Evolutionary conservation across 1,140 invertebrate genomes (phyloP).

Genomic region (Cataglyphis hispanica): DNA sequence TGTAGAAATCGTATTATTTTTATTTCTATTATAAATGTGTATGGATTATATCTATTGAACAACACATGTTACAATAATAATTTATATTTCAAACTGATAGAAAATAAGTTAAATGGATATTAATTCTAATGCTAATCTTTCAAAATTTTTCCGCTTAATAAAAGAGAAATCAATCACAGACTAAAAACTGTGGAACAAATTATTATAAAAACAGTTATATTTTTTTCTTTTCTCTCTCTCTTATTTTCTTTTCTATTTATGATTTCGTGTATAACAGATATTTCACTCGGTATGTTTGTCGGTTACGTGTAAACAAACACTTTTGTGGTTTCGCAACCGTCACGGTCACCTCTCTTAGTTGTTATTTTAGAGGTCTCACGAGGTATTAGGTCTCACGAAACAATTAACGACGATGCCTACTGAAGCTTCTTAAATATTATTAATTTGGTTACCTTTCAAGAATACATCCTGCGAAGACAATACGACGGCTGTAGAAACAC

Average conservation of each 20-base stretch:
- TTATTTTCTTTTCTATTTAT: neutral
- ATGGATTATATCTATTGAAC: no score
- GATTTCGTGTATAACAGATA: constrained; percentile 31
- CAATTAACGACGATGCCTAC: neutral
- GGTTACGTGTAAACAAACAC: constrained; percentile 17
- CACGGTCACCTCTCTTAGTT: constrained; percentile 10
- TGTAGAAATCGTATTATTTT: no score
- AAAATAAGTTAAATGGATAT: neutral
- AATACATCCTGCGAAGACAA: constrained; percentile 21
- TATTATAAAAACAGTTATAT: neutral
- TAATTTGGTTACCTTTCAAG: constrained; percentile 3
- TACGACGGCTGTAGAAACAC: constrained; percentile 18
- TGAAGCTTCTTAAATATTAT: constrained; percentile 32
- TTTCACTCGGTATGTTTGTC: neutral
- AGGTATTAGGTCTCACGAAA: neutral
- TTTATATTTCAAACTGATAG: neutral
- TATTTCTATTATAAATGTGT: no score
- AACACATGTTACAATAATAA: neutral
- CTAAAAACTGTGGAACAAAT: neutral
- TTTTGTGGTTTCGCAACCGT: constrained; percentile 13
- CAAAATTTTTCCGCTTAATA: neutral
- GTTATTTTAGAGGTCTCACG: constrained; percentile 11
- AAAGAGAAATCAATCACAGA: neutral
- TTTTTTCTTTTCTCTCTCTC: neutral
- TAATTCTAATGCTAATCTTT: neutral